These are phyloP conservation scores for Drosophila affinis DNA, from an alignment of 2,888 invertebrate genomes.

Conservation along the genomic window DNA sequence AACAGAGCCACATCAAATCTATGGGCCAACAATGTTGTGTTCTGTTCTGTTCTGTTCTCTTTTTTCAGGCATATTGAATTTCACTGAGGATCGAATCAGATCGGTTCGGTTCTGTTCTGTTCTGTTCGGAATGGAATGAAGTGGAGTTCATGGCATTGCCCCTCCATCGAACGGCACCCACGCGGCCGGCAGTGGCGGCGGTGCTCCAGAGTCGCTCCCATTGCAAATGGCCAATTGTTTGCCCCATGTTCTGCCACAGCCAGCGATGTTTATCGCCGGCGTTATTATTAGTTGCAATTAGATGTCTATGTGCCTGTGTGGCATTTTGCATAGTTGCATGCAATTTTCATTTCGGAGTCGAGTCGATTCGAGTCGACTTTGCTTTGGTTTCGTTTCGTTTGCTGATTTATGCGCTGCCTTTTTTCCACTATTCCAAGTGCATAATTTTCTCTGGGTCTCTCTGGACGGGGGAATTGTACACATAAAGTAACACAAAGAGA, in stretches of 20 bases:
- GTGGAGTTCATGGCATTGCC: constrained; percentile 42
- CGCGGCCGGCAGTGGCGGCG: not conserved
- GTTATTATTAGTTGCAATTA: constrained; percentile 79
- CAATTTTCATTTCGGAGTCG: constrained; percentile 27
- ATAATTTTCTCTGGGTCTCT: constrained; percentile 29
- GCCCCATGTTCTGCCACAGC: constrained; percentile 50
- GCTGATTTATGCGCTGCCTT: constrained; percentile 65
- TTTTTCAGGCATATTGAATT: constrained; percentile 64
- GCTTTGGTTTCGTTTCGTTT: constrained; percentile 21
- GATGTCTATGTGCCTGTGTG: constrained; percentile 69
- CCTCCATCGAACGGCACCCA: constrained; percentile 18
- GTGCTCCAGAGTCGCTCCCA: constrained; percentile 42
- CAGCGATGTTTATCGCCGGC: constrained; percentile 66
- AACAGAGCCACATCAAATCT: constrained; percentile 10
- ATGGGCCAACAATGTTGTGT: not conserved
- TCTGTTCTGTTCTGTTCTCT: constrained; percentile 3
- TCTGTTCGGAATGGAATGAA: too few species aligned
- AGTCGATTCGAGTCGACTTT: constrained; percentile 1
- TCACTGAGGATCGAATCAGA: constrained; percentile 31
- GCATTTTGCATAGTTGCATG: constrained; percentile 52
- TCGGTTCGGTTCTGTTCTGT: constrained; percentile 9
- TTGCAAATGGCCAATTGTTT: constrained; percentile 60
- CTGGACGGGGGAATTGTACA: not conserved
- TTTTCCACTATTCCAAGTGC: constrained; percentile 21
- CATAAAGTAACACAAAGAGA: not conserved